phyloP scores from a whole-genome alignment of 2,888 invertebrate species.

The Pheosia gnoma region DNA sequence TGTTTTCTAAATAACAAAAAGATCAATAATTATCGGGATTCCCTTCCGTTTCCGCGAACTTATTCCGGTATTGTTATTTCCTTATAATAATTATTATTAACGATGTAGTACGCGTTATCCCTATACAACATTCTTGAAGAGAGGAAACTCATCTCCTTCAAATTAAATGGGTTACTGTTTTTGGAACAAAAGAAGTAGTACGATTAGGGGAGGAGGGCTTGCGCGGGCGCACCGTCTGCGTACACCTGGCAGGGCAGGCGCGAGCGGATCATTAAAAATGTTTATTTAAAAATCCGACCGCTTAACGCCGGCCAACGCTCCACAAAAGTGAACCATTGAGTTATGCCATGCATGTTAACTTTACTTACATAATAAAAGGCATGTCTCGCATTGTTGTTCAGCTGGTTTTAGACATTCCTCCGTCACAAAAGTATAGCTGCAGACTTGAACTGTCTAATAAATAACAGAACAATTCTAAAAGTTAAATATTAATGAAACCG shows the following conservation, averaged over 20 bases:
- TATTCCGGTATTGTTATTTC: not conserved
- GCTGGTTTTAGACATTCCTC: not conserved
- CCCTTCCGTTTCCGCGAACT: not conserved
- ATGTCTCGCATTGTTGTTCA: slow-evolving; percentile 8
- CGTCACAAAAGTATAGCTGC: not conserved
- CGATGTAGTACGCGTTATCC: not conserved
- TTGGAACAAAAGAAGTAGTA: slow-evolving; percentile 77
- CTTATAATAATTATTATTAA: not conserved
- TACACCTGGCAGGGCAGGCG: slow-evolving; percentile 77
- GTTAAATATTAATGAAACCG: too few species aligned
- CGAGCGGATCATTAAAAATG: slow-evolving; percentile 83
- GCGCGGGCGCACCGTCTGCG: slow-evolving; percentile 73
- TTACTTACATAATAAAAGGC: slow-evolving; percentile 23
- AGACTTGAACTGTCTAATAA: not conserved
- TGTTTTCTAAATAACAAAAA: not conserved
- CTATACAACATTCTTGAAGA: not conserved
- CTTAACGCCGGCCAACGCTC: slow-evolving; percentile 66
- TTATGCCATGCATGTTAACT: slow-evolving; percentile 24
- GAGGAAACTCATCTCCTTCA: slow-evolving; percentile 40
- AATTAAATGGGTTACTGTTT: slow-evolving; percentile 75
- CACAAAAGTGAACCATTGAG: slow-evolving; percentile 56
- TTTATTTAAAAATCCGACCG: slow-evolving; percentile 84
- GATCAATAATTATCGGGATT: not conserved
- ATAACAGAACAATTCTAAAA: not conserved
- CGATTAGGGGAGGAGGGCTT: slow-evolving; percentile 46